Conservation (phyloP, 2,113 vertebrate genomes). For the Polyodon spathula region DNA sequence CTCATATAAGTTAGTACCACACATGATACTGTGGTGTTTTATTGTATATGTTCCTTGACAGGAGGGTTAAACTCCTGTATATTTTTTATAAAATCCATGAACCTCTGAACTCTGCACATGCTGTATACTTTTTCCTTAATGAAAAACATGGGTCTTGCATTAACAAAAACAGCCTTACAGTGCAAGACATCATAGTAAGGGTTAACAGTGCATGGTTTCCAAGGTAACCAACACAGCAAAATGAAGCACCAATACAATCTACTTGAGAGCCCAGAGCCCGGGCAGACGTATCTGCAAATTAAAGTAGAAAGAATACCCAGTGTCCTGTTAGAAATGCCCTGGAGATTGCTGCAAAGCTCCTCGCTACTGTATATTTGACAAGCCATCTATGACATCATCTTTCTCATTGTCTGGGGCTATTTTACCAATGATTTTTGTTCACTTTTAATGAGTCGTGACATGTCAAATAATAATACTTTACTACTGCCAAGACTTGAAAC, state of each 20-base stretch:
- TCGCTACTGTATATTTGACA: not conserved
- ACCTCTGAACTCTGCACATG: too few relatives aligned
- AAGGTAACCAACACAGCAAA: not conserved
- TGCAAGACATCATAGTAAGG: not conserved
- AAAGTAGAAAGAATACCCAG: not conserved
- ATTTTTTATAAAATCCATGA: too few relatives aligned
- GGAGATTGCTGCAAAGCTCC: not conserved
- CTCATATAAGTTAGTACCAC: too few relatives aligned
- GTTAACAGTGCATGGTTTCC: not conserved
- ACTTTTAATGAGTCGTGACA: too few relatives aligned
- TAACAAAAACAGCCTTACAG: not conserved
- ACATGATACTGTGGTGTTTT: too few relatives aligned
- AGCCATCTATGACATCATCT: not conserved
- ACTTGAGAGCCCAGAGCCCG: not conserved
- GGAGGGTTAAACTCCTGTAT: too few relatives aligned
- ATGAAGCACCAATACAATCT: conserved; percentile 1
- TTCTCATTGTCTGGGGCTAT: not conserved
- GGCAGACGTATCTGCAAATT: not conserved
- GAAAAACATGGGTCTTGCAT: not conserved
- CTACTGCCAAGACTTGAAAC: too few relatives aligned
- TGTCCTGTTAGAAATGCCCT: not conserved
- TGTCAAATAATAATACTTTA: too few relatives aligned
- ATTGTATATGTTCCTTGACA: too few relatives aligned
- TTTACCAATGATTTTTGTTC: not conserved
- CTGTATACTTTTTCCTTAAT: not conserved